phyloP scores from a whole-genome alignment of 2,113 vertebrate genomes.

The Fukomys damarensis region DNA sequence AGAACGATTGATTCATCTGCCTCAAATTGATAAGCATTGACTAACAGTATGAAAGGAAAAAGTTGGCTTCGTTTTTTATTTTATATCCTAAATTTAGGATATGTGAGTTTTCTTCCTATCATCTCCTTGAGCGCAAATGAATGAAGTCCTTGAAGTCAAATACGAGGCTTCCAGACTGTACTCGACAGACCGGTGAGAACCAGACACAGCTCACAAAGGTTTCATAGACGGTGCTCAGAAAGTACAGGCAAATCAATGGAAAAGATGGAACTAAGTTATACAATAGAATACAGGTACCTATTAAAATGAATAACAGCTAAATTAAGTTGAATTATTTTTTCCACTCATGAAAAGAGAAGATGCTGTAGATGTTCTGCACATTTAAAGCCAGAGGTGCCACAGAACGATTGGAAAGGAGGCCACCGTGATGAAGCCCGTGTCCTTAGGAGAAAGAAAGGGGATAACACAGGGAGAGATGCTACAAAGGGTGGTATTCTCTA shows the following conservation, averaged over 20 bases:
- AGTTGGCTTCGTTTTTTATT: neutral
- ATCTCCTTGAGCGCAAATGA: neutral
- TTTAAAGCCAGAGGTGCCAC: neutral
- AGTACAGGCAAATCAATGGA: neutral
- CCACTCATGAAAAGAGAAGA: neutral
- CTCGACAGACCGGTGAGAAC: neutral
- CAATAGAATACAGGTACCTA: neutral
- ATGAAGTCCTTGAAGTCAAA: neutral
- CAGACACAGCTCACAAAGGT: neutral
- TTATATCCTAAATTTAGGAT: neutral
- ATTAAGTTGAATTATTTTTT: neutral
- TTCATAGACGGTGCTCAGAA: neutral
- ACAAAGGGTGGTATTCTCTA: neutral
- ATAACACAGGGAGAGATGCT: neutral
- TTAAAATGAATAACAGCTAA: neutral
- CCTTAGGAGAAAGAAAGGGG: neutral
- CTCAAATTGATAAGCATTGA: neutral
- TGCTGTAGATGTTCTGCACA: neutral
- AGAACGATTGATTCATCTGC: neutral
- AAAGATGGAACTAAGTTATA: neutral
- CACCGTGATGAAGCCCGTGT: rapidly evolving
- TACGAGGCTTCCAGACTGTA: neutral
- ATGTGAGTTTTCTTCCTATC: neutral
- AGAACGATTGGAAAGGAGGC: neutral
- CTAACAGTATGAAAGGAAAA: neutral